A percentile compares a stretch with the other conserved stretches of the same genome.
Evolutionary conservation across 53 echinoderm and acorn worm species (phyloP).

Genomic region (Antedon mediterranea): DNA sequence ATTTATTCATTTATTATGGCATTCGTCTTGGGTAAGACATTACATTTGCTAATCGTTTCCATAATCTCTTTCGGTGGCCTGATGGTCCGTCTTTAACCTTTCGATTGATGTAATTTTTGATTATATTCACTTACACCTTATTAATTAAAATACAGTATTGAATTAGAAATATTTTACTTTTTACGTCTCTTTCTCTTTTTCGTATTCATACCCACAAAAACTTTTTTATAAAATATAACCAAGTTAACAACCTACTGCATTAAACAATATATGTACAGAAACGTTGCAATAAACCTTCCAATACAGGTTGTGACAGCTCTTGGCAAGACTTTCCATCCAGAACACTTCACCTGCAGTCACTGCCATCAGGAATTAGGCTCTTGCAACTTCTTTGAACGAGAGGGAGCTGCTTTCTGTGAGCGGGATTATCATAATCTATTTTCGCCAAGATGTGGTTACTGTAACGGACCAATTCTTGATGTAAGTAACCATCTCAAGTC

Average conservation of each 20-base stretch:
- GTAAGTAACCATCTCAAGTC: too few relatives aligned
- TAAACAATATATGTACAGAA: too few relatives aligned
- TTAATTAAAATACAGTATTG: too few relatives aligned
- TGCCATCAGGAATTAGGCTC: slow-evolving; percentile 73
- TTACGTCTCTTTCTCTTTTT: neutral
- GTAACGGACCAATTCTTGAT: slow-evolving; percentile 78
- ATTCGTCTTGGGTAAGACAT: too few relatives aligned
- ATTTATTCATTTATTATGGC: too few relatives aligned
- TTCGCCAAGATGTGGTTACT: slow-evolving; percentile 92
- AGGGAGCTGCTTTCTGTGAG: slow-evolving; percentile 79
- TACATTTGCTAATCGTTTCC: too few relatives aligned
- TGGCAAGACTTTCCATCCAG: slow-evolving; percentile 94
- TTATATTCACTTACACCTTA: too few relatives aligned
- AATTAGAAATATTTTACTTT: too few relatives aligned
- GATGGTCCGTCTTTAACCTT: too few relatives aligned
- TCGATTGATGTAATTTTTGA: too few relatives aligned
- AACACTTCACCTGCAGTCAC: slow-evolving; percentile 77
- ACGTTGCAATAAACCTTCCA: neutral
- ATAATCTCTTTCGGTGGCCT: too few relatives aligned
- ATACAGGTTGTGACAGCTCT: slow-evolving; percentile 89
- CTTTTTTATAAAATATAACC: neutral
- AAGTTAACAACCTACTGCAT: too few relatives aligned
- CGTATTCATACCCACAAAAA: neutral
- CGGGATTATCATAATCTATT: slow-evolving; percentile 82
- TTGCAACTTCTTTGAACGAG: slow-evolving; percentile 94